Conservation (phyloP, 1,140 invertebrate species). For the Drosophila kepulauana region DNA sequence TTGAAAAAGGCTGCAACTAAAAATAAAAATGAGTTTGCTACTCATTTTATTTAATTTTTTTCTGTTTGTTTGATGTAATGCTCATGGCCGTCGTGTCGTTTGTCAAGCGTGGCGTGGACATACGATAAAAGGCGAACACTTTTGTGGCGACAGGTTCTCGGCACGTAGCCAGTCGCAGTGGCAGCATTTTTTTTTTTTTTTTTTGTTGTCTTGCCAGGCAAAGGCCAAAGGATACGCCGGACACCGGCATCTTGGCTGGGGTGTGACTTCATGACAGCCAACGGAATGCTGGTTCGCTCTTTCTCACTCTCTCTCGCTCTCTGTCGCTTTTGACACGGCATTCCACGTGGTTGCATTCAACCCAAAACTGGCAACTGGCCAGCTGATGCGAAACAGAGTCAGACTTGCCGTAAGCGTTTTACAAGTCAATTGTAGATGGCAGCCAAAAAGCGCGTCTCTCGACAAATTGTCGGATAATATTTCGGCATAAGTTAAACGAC, state of each 20-base stretch:
- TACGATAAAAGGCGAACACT: slow-evolving; percentile 38
- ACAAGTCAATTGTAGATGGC: slow-evolving; percentile 38
- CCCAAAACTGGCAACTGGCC: slow-evolving; percentile 43
- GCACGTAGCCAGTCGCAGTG: slow-evolving; percentile 40
- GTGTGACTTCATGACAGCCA: slow-evolving; percentile 43
- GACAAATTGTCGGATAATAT: slow-evolving; percentile 43
- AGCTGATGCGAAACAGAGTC: no score
- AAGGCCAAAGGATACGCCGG: slow-evolving; percentile 21
- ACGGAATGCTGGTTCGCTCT: slow-evolving; percentile 29
- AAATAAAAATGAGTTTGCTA: slow-evolving; percentile 18
- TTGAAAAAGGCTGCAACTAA: background rate
- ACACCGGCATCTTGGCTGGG: slow-evolving; percentile 30
- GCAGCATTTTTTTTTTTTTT: background rate
- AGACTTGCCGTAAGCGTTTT: slow-evolving; percentile 36
- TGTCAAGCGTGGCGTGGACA: slow-evolving; percentile 36
- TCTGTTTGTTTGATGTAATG: slow-evolving; percentile 7
- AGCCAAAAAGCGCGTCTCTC: slow-evolving; percentile 2
- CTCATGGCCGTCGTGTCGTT: slow-evolving; percentile 21
- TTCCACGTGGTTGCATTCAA: slow-evolving; percentile 21
- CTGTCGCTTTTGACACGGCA: background rate
- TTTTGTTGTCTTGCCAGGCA: background rate
- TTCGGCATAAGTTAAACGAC: slow-evolving; percentile 8
- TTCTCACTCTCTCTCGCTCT: no score
- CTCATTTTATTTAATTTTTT: background rate
- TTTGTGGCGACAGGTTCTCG: slow-evolving; percentile 47